A percentile compares a stretch with the other conserved stretches of the same genome.
Conservation (phyloP, 1,140 invertebrate species). For the Magallana gigas region DNA sequence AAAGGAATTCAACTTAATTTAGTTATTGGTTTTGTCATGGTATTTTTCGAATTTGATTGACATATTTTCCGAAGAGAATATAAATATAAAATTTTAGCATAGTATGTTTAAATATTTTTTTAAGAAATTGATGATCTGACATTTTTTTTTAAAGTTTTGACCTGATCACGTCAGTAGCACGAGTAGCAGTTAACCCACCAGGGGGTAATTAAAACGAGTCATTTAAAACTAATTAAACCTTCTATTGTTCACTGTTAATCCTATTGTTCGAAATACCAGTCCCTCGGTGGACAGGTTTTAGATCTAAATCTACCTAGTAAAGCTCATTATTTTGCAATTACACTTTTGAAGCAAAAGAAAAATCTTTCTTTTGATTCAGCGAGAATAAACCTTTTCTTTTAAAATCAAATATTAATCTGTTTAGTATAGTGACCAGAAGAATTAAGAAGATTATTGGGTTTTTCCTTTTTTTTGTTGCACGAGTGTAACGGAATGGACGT, state of each 20-base stretch:
- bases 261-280: neutral
- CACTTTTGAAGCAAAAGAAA: neutral
- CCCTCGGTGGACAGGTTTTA: neutral
- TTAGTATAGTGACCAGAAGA: neutral
- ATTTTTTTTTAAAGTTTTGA: neutral
- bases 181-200: neutral
- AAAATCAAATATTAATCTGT: constrained; percentile 15
- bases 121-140: neutral
- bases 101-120: too few relatives aligned
- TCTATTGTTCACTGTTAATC: neutral
- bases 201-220: constrained; percentile 32
- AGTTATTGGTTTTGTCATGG: too few relatives aligned
- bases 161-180: neutral
- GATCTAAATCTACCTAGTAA: neutral
- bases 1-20: too few relatives aligned
- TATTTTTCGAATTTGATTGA: too few relatives aligned
- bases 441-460: neutral
- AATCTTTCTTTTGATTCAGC: neutral
- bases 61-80: too few relatives aligned
- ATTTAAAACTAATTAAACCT: constrained; percentile 13
- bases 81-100: too few relatives aligned
- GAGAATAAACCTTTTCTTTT: neutral
- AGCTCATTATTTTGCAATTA: constrained; percentile 3
- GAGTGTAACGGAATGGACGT: too few relatives aligned
- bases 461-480: neutral